Conservation (phyloP, 2,113 vertebrate genomes). For the Hemiprocne comata region DNA sequence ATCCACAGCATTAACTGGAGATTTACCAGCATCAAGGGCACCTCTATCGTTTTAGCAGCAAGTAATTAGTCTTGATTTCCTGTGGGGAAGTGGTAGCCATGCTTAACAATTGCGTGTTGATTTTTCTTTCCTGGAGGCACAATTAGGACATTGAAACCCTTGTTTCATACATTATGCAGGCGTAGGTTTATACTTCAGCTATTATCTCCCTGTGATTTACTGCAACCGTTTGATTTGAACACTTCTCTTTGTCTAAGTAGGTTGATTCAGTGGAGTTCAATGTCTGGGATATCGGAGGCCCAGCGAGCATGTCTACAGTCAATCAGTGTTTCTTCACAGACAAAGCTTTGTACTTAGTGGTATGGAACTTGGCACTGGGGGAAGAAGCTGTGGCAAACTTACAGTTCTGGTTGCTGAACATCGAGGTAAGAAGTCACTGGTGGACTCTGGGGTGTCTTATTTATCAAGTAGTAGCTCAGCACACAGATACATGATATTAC, state of each 20-base stretch:
- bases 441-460: not conserved
- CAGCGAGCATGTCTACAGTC: slow-evolving; percentile 92
- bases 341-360: slow-evolving; percentile 93
- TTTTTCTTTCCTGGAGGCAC: slow-evolving; percentile 60
- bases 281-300: slow-evolving; percentile 95
- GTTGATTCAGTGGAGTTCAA: slow-evolving; percentile 89
- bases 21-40: slow-evolving; percentile 44
- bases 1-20: slow-evolving; percentile 39
- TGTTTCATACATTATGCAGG: not conserved
- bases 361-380: slow-evolving; percentile 97
- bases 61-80: slow-evolving; percentile 47
- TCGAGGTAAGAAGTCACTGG: slow-evolving; percentile 83
- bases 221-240: slow-evolving; percentile 54
- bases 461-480: not conserved
- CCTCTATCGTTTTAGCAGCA: slow-evolving; percentile 43
- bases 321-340: slow-evolving; percentile 99
- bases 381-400: slow-evolving; percentile 94
- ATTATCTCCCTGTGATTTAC: slow-evolving; percentile 33
- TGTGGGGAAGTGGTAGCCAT: slow-evolving; percentile 57
- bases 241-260: slow-evolving; percentile 78
- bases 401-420: slow-evolving; percentile 96
- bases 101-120: slow-evolving; percentile 59
- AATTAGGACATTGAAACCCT: slow-evolving; percentile 11
- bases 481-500: not conserved
- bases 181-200: not conserved